These are phyloP conservation scores for Anas bahamensis DNA, from an alignment of 2,797 vertebrate species.

Conservation along the genomic window DNA sequence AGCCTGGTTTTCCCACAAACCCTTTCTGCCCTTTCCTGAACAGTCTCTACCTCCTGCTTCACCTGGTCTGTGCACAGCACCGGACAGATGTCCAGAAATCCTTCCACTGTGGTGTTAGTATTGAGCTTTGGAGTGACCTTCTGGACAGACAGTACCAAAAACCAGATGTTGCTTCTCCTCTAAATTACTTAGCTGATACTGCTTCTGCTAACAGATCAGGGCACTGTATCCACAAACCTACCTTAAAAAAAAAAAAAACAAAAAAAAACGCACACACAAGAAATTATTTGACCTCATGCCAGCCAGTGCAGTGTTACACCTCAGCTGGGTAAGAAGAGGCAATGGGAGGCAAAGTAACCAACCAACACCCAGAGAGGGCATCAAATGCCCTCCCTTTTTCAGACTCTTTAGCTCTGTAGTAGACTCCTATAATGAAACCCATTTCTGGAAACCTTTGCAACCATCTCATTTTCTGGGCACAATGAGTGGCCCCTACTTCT, in stretches of 20 bases:
- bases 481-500: neutral
- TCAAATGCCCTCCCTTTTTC: neutral
- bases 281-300: fast-evolving
- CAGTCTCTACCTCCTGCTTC: neutral
- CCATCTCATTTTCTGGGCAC: neutral
- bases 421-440: neutral
- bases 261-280: neutral
- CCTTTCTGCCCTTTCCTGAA: neutral
- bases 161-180: neutral
- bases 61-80: neutral
- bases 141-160: neutral
- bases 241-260: neutral
- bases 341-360: neutral
- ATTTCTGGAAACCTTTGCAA: neutral
- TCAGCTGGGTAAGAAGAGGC: neutral
- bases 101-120: neutral
- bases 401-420: neutral
- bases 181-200: neutral
- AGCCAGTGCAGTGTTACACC: neutral
- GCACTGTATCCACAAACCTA: neutral
- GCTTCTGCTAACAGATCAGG: neutral
- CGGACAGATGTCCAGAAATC: neutral
- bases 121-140: neutral
- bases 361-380: neutral
- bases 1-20: neutral